Conservation (phyloP, 2,888 invertebrate genomes). For the Drosophila neotestacea region DNA sequence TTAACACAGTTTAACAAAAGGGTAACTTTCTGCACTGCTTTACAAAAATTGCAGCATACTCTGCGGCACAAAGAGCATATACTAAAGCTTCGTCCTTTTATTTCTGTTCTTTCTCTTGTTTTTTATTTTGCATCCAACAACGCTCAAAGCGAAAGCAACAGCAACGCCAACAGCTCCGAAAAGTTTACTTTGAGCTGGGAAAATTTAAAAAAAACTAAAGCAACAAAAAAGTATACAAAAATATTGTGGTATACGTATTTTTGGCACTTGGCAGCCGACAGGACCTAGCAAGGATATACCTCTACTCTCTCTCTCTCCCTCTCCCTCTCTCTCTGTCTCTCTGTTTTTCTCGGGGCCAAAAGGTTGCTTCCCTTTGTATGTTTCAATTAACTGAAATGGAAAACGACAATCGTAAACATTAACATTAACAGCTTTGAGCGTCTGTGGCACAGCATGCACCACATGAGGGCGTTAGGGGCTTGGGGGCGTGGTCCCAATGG, state of each 20-base stretch:
- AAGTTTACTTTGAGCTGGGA: slow-evolving; percentile 50
- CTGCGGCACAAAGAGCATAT: slow-evolving; percentile 41
- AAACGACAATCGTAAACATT: slow-evolving; percentile 74
- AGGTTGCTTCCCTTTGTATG: slow-evolving; percentile 29
- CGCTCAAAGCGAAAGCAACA: slow-evolving; percentile 33
- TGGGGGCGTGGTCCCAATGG: slow-evolving; percentile 3
- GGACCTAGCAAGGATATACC: slow-evolving; percentile 21
- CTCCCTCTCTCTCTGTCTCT: no score
- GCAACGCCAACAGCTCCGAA: slow-evolving; percentile 35
- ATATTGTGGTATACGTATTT: slow-evolving; percentile 19
- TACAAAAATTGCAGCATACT: slow-evolving; percentile 24
- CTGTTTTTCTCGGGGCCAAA: slow-evolving; percentile 1
- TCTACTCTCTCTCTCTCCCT: neutral
- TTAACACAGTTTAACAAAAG: slow-evolving; percentile 33
- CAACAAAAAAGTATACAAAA: slow-evolving; percentile 25
- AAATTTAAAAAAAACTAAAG: slow-evolving; percentile 38
- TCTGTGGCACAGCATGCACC: slow-evolving; percentile 10
- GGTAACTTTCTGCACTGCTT: slow-evolving; percentile 31
- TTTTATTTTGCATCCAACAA: slow-evolving; percentile 6
- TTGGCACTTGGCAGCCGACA: slow-evolving; percentile 32
- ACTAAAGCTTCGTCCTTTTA: slow-evolving; percentile 23
- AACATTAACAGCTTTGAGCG: slow-evolving; percentile 67
- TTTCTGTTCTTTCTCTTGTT: neutral
- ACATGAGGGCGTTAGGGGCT: slow-evolving; percentile 19
- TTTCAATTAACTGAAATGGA: slow-evolving; percentile 76